Percentiles rank a stretch among this genome's conserved stretches.
phyloP scores from a whole-genome alignment of 2,113 vertebrate genomes.

The Mus spicilegus region DNA sequence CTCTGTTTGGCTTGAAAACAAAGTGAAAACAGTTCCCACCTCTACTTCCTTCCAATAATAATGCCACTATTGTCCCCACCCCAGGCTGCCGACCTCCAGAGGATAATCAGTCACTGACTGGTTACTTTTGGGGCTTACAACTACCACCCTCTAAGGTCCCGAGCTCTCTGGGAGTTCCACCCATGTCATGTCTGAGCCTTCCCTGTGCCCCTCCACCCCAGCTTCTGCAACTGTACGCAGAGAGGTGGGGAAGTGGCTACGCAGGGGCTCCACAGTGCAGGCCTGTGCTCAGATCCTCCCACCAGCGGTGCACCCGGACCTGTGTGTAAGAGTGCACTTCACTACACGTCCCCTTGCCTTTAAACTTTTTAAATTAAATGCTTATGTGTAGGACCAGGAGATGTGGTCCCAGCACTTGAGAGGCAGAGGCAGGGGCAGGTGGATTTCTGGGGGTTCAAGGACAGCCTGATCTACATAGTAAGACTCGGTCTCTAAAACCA shows the following conservation, averaged over 20 bases:
- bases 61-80: neutral
- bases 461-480: neutral
- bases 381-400: neutral
- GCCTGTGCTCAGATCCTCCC: neutral
- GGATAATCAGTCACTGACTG: rapidly evolving
- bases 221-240: neutral
- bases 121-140: neutral
- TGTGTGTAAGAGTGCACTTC: neutral
- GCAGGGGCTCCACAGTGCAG: neutral
- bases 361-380: neutral
- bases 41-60: too few species aligned
- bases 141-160: neutral
- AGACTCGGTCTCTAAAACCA: neutral
- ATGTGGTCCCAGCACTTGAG: neutral
- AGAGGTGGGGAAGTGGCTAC: neutral
- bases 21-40: neutral
- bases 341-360: neutral
- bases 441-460: neutral
- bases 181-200: neutral
- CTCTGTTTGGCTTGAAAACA: neutral
- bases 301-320: neutral
- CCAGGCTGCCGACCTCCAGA: neutral
- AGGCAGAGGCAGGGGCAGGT: neutral
- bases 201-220: neutral
- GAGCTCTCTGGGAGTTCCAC: neutral